phyloP scores from a whole-genome alignment of 2,113 vertebrate genomes.

The Pterocles orientalis region DNA sequence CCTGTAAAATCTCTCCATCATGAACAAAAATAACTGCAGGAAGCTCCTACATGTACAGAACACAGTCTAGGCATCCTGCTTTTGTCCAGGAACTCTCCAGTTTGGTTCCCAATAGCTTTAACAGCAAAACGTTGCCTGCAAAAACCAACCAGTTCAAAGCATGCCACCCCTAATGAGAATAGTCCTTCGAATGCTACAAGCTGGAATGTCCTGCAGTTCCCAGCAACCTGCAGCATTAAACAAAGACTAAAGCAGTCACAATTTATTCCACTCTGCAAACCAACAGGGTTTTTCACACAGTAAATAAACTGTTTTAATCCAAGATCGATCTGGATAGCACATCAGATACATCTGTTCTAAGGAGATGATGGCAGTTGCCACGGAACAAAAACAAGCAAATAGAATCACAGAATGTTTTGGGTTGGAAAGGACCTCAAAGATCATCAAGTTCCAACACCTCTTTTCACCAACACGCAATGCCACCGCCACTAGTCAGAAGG shows the following conservation, averaged over 20 bases:
- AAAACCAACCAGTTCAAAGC: not conserved
- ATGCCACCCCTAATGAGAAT: too few relatives aligned
- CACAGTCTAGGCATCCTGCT: not conserved
- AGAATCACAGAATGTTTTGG: too few relatives aligned
- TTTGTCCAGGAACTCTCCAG: not conserved
- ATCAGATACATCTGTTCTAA: fast-evolving
- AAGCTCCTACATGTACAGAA: not conserved
- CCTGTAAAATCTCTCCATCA: not conserved
- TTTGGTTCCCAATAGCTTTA: not conserved
- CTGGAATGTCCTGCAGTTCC: not conserved
- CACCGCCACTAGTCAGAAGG: fast-evolving
- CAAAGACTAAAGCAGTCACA: not conserved
- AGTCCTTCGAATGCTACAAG: not conserved
- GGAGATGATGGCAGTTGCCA: fast-evolving
- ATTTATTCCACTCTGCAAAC: not conserved
- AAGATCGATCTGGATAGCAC: too few relatives aligned
- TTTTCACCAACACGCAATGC: not conserved
- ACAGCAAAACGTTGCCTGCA: not conserved
- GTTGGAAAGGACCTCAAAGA: too few relatives aligned
- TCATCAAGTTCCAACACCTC: not conserved
- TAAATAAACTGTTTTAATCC: not conserved
- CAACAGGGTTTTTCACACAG: not conserved
- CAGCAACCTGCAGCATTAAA: not conserved
- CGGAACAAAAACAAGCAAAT: not conserved
- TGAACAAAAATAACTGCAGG: not conserved